Base-by-base conservation (phyloP, 92 coral and sea anemone species). In the Paragorgia papillata region DNA sequence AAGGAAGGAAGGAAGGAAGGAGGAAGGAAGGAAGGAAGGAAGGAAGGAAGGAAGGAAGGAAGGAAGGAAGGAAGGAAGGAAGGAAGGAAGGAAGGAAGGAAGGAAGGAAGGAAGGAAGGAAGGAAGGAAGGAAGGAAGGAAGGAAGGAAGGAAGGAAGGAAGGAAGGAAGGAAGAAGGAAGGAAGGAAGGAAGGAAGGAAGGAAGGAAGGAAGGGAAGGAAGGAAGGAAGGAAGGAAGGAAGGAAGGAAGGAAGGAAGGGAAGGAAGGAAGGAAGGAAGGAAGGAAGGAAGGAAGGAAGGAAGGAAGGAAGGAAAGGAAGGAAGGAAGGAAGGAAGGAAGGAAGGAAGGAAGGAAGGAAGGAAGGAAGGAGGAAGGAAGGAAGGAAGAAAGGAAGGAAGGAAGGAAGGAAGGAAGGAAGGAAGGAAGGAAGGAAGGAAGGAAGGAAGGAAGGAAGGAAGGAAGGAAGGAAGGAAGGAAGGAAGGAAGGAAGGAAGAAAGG, bases 71-170 rank as follows among this genome's bases (percentile, higher is more conserved):
- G 53, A 46, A 46, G 53, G n/a, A 46, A 37, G 43, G 10, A 37
- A 37, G 43, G 43, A 37, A 37, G 43, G 43, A 37, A 37, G 43
- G 43, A 37, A 37, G 43, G 43, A 37, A 37, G 43, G 43, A 37
- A 37, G 43, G 10, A 37, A 37, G 10, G 43, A 37, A 37, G 43
- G 43, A 37, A 37, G 43, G 43, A 37, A 37, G 43, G 43, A 37
- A 37, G 43, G 10, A 37, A 37, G 43, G 10, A 37, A 37, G 43
- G 43, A 37, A 51, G 58, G 58, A 17, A 51, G 58, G 58, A 51
- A 51, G 58, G n/a, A 51, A 51, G 58, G n/a, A 51, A 51, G 58
- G 58, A 51, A 51, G 58, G 58, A 51, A 51, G 58, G 58, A 51
- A 5, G 58, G 17, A 22, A 22, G 26, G n/a, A 15, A 46, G n/a